These are phyloP conservation scores for Zelostemma sp. DNA, from an alignment of 1,140 invertebrate species.

Conservation along the genomic window DNA sequence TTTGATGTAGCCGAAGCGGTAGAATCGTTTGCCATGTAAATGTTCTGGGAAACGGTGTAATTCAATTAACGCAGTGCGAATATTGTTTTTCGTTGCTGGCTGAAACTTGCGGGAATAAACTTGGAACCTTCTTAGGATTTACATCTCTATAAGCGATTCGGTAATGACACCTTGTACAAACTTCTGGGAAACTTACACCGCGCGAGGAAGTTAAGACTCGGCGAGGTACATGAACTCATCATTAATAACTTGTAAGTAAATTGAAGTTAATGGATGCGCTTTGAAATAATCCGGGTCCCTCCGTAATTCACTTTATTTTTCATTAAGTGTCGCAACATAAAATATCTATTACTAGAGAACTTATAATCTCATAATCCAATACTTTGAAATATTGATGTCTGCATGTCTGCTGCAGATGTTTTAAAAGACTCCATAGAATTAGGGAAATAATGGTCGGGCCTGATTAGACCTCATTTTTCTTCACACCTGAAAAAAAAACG, in stretches of 20 bases:
- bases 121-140: slow-evolving; percentile 18
- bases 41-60: neutral
- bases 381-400: no score
- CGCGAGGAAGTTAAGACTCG: slow-evolving; percentile 38
- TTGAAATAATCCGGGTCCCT: slow-evolving; percentile 33
- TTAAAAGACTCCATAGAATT: no score
- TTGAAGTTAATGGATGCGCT: slow-evolving; percentile 41
- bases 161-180: slow-evolving; percentile 42
- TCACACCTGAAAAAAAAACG: no score
- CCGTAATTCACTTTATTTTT: slow-evolving; percentile 24
- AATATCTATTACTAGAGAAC: no score
- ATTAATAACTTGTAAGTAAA: slow-evolving; percentile 48
- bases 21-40: neutral
- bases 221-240: slow-evolving; percentile 31
- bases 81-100: no score
- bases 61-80: no score
- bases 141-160: slow-evolving; percentile 36
- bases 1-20: no score
- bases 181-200: slow-evolving; percentile 31
- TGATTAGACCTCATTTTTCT: no score
- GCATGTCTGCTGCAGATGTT: no score
- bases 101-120: slow-evolving; percentile 20
- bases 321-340: slow-evolving; percentile 2
- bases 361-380: no score
- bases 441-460: no score